Base-by-base conservation (phyloP, 2,888 invertebrate species). In the Fragum sueziense region DNA sequence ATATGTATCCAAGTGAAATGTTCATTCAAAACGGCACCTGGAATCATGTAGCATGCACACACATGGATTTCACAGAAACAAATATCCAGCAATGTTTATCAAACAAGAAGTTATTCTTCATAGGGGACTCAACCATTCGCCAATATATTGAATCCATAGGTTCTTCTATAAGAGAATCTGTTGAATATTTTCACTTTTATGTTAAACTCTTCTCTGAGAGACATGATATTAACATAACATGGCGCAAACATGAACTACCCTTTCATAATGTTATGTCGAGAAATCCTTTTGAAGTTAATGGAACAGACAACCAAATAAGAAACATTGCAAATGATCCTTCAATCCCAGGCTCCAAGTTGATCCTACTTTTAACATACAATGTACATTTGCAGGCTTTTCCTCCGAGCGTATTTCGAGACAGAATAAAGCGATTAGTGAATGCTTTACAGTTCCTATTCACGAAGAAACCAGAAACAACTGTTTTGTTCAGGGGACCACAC, bases 111-210 rank as follows among this genome's bases (percentile, higher is more conserved):
- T n/a, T 83, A 3, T 22, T 78, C 14, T 47, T 80, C 25, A 25
- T 80, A 4, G 83, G 83, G 2, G 83, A 83, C 52, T 83, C 80
- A 9, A 80, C 83, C 17, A 7, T 80, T 11, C 61, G 83, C n/a
- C 77, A 83, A 20, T 83, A 83, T 47, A 65, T 74, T 3, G 73
- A 77, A 47, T 72, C 57, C 31, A 51, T 80, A n/a, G 22, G 29
- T 41, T 4, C n/a, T 54, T 11, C 29, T 69, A 59, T 51, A 72
- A 27, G 59, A 47, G n/a, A 41, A 22, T 22, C 25, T 0, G 22
- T 65, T 20, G 25, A 7, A 20, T 37, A 37, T 37, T 41, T 25
- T 22, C 65, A 22, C 9, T 65, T 37, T 37, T 34, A 79, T 51
- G 25, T 22, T 0, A 47, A 29, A 1, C n/a, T 74, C 17, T 25